Conservation (phyloP, 2,113 vertebrate species). For the Chaenocephalus aceratus region DNA sequence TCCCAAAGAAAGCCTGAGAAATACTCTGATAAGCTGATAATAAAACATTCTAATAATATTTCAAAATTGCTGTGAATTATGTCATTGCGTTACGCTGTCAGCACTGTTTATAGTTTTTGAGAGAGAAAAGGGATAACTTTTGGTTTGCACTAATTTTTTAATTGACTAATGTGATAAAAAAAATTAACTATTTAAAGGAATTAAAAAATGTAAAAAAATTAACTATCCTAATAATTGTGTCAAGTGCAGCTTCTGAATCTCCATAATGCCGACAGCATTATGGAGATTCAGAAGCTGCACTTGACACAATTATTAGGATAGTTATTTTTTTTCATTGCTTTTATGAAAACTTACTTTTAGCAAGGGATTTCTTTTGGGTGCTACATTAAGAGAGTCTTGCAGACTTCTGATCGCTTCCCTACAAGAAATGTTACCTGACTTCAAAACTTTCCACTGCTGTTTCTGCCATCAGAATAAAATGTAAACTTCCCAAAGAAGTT, state of each 20-base stretch:
- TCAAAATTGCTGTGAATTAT: not conserved
- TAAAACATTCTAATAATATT: conserved; percentile 64
- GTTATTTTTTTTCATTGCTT: not conserved
- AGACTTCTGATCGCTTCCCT: too few species aligned
- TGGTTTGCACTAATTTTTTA: conserved; percentile 2
- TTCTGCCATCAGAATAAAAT: too few species aligned
- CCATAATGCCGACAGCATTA: not conserved
- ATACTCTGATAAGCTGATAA: conserved; percentile 62
- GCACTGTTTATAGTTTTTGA: not conserved
- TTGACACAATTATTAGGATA: not conserved
- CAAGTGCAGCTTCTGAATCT: too few species aligned
- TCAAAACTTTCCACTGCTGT: too few species aligned
- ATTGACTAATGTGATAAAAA: not conserved
- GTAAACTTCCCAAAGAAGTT: too few species aligned
- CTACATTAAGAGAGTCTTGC: not conserved
- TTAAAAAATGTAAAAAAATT: too few species aligned
- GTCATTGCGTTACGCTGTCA: conserved; percentile 5
- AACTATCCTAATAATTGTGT: too few species aligned
- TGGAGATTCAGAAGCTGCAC: conserved; percentile 13
- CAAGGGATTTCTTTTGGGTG: not conserved
- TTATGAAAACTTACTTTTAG: not conserved
- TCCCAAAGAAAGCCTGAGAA: conserved; percentile 77
- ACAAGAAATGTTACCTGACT: too few species aligned
- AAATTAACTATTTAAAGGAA: too few species aligned
- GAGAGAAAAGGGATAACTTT: conserved; percentile 12